Evolutionary conservation across 2,797 vertebrate genomes (phyloP), one percentile per base, ranked within the genome.

Genomic region (Anabas testudineus): DNA sequence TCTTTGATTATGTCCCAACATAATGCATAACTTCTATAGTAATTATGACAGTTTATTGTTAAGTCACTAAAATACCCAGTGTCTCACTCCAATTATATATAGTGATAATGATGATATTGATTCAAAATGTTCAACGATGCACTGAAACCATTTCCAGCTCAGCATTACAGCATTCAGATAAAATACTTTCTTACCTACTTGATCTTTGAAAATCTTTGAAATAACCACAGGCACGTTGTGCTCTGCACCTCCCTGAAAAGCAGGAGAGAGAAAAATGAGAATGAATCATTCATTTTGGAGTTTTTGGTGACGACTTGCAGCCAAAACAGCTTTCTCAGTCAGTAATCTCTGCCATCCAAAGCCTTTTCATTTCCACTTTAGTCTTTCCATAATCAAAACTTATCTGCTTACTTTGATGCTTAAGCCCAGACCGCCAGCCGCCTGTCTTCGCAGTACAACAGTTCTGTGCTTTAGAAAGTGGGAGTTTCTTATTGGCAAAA

Each of bases 381-480:
- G 24, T 73, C 55, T 60, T 32, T 52, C 18, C 49, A 69, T 39
- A 73, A 85, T 78, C 42, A 85, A 76, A 84, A 71, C 43, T 32
- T 52, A 71, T 70, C 30, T 68, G 70, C 95, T 85, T 95, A 99
- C 97, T 96, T 99, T 98, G 92, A 99, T 96, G 90, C 97, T 98
- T 85, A 99, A 92, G 90, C 97, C 97, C 93, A 99, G 94, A 89
- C 97, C 94, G 62, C 96, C 96, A 89, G 94, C 90, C 81, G 94
- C 93, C 88, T 97, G 95, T 95, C 97, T 95, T 91, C 52, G 94
- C 90, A 98, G 96, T 90, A 95, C 95, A 94, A 98, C 96, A 92
- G 96, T 96, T 96, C 97, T 97, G 96, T 95, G 96, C 97, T 99
- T 97, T 97, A 98, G 95, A 96, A 96, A 95, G 95, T 91, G 90